phyloP scores from a whole-genome alignment of 2,888 invertebrate species.

The Drosophila eohydei region DNA sequence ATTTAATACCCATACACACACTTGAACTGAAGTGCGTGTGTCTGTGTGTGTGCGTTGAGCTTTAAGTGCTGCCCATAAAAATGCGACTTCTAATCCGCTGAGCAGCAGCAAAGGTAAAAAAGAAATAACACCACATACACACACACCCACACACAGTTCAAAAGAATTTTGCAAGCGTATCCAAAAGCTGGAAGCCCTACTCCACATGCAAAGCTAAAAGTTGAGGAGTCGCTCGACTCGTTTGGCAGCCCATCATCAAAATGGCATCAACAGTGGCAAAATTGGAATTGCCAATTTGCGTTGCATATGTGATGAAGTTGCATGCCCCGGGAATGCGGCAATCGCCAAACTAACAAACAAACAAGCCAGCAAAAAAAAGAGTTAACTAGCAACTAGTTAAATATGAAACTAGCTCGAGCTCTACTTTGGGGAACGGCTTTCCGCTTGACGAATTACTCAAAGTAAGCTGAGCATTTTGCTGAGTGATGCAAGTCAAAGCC shows the following conservation, averaged over 20 bases:
- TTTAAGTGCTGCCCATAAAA: slow-evolving; percentile 74
- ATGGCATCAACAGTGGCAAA: slow-evolving; percentile 70
- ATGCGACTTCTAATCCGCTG: slow-evolving; percentile 70
- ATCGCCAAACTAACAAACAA: slow-evolving; percentile 8
- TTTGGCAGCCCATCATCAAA: slow-evolving; percentile 66
- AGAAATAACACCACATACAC: slow-evolving; percentile 51
- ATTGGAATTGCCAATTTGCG: slow-evolving; percentile 76
- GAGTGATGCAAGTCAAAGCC: slow-evolving; percentile 1
- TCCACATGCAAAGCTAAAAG: slow-evolving; percentile 59
- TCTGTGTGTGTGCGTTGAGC: slow-evolving; percentile 42
- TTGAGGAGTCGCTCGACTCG: slow-evolving; percentile 46
- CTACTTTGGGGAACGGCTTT: slow-evolving; percentile 22
- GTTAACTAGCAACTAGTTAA: slow-evolving; percentile 51
- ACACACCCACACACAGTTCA: slow-evolving; percentile 38
- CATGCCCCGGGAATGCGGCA: slow-evolving; percentile 24
- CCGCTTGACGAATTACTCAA: slow-evolving; percentile 6
- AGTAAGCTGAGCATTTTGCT: slow-evolving; percentile 7
- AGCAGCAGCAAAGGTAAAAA: slow-evolving; percentile 52
- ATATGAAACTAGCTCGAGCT: slow-evolving; percentile 44
- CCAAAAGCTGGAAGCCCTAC: slow-evolving; percentile 26
- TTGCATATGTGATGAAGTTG: slow-evolving; percentile 48
- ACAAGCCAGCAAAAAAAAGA: slow-evolving; percentile 24
- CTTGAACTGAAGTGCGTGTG: slow-evolving; percentile 1
- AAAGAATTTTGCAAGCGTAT: slow-evolving; percentile 62
- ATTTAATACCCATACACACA: slow-evolving; percentile 68